phyloP scores from a whole-genome alignment of 1,140 invertebrate species.

The Drosophila auraria region DNA sequence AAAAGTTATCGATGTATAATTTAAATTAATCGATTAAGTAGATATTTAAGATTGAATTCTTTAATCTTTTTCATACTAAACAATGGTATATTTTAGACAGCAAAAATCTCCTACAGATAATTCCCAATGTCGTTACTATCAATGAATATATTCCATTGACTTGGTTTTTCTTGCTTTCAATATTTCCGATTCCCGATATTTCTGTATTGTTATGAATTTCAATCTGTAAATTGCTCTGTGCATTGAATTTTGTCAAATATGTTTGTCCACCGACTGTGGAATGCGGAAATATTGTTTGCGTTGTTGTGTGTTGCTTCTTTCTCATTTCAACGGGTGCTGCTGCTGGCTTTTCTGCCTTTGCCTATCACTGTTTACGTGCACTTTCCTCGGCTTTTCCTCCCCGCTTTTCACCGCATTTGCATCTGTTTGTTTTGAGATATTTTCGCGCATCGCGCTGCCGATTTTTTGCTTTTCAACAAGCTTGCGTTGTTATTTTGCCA shows the following conservation, averaged over 20 bases:
- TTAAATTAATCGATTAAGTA: too few species aligned
- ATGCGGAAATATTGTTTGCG: conserved; percentile 74
- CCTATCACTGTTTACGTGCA: conserved; percentile 61
- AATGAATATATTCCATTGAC: background rate
- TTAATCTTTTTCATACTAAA: background rate
- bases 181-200: conserved; percentile 2
- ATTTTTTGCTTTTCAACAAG: conserved; percentile 46
- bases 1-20: too few species aligned
- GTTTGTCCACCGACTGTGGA: conserved; percentile 52
- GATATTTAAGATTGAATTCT: background rate
- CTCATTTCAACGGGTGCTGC: conserved; percentile 31
- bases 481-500: conserved; percentile 55
- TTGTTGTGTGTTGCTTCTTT: conserved; percentile 49
- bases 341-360: conserved; percentile 8
- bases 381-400: conserved; percentile 58
- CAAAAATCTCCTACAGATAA: background rate
- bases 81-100: background rate
- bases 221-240: conserved; percentile 13
- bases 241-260: conserved; percentile 72
- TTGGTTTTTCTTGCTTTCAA: background rate
- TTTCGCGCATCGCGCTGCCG: conserved; percentile 50
- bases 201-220: conserved; percentile 7
- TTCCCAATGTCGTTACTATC: background rate
- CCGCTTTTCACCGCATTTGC: conserved; percentile 31
- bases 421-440: conserved; percentile 56